Conservation (phyloP, 1,140 invertebrate genomes). For the Agrypnia vestita region DNA sequence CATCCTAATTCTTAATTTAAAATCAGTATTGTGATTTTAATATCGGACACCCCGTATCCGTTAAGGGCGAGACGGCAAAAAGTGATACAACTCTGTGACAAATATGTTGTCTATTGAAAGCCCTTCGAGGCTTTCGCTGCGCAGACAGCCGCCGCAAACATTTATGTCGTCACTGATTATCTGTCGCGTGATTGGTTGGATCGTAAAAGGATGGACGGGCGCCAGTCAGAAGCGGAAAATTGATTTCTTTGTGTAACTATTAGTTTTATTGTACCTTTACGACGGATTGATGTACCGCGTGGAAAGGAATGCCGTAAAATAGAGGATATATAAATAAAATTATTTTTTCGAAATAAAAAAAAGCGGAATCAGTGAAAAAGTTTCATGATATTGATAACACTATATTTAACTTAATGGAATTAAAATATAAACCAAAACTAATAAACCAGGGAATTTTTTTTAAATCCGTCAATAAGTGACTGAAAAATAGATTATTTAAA, state of each 20-base stretch:
- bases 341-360: no score
- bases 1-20: neutral
- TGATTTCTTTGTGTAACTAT: neutral
- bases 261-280: neutral
- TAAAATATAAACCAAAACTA: no score
- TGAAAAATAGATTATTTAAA: no score
- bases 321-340: no score
- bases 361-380: no score
- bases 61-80: conserved; percentile 14
- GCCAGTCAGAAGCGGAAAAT: neutral
- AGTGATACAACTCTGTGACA: neutral
- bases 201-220: neutral
- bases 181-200: conserved; percentile 2
- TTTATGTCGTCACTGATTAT: conserved; percentile 29
- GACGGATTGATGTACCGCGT: no score
- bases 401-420: no score
- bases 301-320: no score
- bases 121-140: conserved; percentile 8
- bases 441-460: no score
- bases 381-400: no score
- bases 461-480: no score
- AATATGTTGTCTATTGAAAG: conserved; percentile 14
- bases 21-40: conserved; percentile 3
- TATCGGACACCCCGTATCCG: conserved; percentile 1
- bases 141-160: conserved; percentile 9